Conservation (phyloP, 2,888 invertebrate species). For the Iselma pallidipennis region DNA sequence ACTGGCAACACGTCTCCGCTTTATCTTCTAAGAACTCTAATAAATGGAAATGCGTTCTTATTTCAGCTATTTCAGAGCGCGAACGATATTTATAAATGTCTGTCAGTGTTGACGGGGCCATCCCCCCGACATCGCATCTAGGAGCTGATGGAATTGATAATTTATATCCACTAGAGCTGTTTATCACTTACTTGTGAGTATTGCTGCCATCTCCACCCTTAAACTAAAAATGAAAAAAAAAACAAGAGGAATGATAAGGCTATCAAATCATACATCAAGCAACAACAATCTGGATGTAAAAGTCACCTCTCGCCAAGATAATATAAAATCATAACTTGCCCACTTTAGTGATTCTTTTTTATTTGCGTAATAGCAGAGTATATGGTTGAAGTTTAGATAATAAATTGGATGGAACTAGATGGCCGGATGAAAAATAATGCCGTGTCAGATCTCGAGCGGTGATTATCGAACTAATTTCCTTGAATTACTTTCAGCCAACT, state of each 20-base stretch:
- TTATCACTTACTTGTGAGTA: slow-evolving; percentile 28
- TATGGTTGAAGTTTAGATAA: not conserved
- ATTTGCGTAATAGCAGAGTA: not conserved
- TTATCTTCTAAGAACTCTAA: slow-evolving; percentile 29
- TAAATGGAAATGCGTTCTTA: slow-evolving; percentile 45
- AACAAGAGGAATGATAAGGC: no score
- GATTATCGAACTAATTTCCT: slow-evolving; percentile 28
- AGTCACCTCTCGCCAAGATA: not conserved
- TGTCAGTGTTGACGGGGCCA: slow-evolving; percentile 43
- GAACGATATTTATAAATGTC: slow-evolving; percentile 49
- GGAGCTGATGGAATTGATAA: slow-evolving; percentile 49
- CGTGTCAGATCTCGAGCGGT: slow-evolving; percentile 25
- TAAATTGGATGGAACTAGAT: slow-evolving; percentile 2
- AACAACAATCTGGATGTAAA: no score
- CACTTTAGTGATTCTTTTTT: not conserved
- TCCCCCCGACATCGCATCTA: slow-evolving; percentile 40
- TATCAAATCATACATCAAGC: no score
- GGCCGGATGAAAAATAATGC: slow-evolving; percentile 19
- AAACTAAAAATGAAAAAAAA: no score
- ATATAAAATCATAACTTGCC: not conserved
- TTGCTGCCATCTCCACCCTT: slow-evolving; percentile 9
- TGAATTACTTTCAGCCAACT: slow-evolving; percentile 25
- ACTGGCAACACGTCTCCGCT: slow-evolving; percentile 16
- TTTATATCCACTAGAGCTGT: slow-evolving; percentile 45
- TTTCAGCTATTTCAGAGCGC: slow-evolving; percentile 40